Base-by-base conservation (phyloP, 53 echinoderm and acorn worm species). In the Paelopatides confundens region DNA sequence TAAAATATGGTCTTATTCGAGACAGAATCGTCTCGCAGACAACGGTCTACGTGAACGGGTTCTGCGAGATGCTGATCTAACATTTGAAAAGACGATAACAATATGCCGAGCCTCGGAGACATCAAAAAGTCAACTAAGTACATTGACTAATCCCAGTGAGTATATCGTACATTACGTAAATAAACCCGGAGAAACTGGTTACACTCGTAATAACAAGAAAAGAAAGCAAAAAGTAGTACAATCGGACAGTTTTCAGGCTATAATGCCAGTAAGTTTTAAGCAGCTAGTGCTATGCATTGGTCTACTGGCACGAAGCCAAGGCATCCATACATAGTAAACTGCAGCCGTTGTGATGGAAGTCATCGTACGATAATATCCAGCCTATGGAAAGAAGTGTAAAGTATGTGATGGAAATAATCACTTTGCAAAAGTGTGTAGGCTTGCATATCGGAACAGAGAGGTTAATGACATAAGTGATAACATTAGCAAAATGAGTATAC, bases 11-110 rank as follows among this genome's bases (percentile, higher is more conserved):
- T 10, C 46, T 87, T 34, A 54, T 87, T 38, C 31, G 48, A 1
- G 87, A 87, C 77, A 54, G 87, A 67, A 77, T 87, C 24, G 77
- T 87, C 48, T 87, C 0, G 4, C 27, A n/a, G 50, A 48, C 47
- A 63, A 87, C 10, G 40, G 24, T 8, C 29, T 87, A 9, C 38
- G 87, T 28, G 87, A 87, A 40, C 51, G 76, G 13, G 36, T 87
- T 40, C 38, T 87, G 35, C 62, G 58, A 11, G 43, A 58, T 28
- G 29, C 76, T 17, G 77, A 87, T 40, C 50, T 87, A 5, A 65
- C 68, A 76, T 29, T 87, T 17, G 37, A 62, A 28, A 87, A 87
- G 46, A 33, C 76, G 28, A 37, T 87, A 14, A 31, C 36, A 17
- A 54, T 63, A 13, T 76, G 77, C 63, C 34, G 87, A 28, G 76